Evolutionary conservation across 2,797 vertebrate species (phyloP).

Genomic region (Sphenodon punctatus): DNA sequence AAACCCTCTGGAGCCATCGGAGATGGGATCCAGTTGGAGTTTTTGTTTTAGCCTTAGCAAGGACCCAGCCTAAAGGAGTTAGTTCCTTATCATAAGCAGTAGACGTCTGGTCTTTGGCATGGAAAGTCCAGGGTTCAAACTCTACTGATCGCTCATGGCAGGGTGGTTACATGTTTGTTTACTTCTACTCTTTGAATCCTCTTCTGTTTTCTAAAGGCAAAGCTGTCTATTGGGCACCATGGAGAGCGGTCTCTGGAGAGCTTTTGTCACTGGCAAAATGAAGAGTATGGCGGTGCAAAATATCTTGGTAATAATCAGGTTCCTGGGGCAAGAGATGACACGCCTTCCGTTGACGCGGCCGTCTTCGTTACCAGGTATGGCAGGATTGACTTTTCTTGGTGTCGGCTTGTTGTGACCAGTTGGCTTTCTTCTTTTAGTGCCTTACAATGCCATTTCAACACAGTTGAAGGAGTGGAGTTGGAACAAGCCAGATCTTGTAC

Average conservation of each 20-base stretch:
- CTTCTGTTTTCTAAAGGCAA: conserved; percentile 73
- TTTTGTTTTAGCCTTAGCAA: no score
- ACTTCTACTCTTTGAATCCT: neutral
- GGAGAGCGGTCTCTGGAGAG: conserved; percentile 94
- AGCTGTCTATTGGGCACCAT: conserved; percentile 91
- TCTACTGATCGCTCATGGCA: neutral
- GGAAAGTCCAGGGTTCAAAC: neutral
- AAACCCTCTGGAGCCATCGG: no score
- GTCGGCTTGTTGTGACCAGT: no score
- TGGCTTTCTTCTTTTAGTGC: neutral
- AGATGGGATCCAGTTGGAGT: no score
- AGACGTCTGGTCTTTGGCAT: neutral
- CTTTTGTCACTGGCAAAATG: conserved; percentile 97
- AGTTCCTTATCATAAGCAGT: neutral
- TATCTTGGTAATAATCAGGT: conserved; percentile 93
- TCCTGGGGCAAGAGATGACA: conserved; percentile 87
- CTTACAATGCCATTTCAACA: neutral
- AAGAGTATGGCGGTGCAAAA: conserved; percentile 86
- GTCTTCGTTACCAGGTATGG: conserved; percentile 98
- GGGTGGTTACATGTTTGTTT: neutral
- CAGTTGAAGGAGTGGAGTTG: neutral
- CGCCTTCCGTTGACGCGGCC: conserved; percentile 88
- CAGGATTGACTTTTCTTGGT: no score
- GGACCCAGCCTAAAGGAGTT: neutral
- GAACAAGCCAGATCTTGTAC: neutral